Evolutionary conservation across 2,888 invertebrate genomes (phyloP).

Genomic region (Nomada ferruginata): DNA sequence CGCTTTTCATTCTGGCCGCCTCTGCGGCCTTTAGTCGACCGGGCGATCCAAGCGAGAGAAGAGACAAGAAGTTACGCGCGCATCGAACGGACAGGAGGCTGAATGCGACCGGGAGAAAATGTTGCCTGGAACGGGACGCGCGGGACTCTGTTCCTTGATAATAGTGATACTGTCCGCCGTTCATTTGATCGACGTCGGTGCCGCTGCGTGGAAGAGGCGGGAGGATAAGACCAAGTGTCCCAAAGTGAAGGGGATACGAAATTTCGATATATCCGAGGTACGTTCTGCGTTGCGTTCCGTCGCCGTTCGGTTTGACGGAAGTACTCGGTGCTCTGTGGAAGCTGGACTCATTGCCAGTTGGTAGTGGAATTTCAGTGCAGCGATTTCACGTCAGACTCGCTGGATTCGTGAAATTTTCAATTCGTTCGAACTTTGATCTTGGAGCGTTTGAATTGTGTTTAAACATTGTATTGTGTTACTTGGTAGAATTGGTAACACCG

Average conservation of each 20-base stretch:
- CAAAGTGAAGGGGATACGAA: constrained; percentile 91
- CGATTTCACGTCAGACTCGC: background rate
- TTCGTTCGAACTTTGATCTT: no score
- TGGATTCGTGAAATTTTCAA: no score
- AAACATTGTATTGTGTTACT: background rate
- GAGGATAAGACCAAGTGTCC: constrained; percentile 90
- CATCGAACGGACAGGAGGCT: constrained; percentile 37
- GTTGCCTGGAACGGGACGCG: constrained; percentile 54
- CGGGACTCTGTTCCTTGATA: constrained; percentile 50
- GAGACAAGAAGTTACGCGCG: constrained; percentile 45
- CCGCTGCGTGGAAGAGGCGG: constrained; percentile 82
- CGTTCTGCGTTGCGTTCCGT: background rate
- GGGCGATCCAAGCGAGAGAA: constrained; percentile 42
- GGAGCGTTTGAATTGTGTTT: background rate
- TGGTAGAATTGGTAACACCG: background rate
- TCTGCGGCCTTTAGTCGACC: constrained; percentile 67
- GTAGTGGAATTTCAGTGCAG: background rate
- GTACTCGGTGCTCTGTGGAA: background rate
- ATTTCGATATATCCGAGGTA: constrained; percentile 92
- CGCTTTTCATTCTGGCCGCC: constrained; percentile 60
- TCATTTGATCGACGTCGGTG: constrained; percentile 49
- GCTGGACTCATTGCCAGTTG: background rate
- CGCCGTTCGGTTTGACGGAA: background rate
- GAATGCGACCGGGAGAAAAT: constrained; percentile 66
- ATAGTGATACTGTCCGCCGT: constrained; percentile 53